Evolutionary conservation across 2,797 vertebrate species (phyloP), one percentile per base, ranked within the genome.

Genomic region (Bradypus variegatus): DNA sequence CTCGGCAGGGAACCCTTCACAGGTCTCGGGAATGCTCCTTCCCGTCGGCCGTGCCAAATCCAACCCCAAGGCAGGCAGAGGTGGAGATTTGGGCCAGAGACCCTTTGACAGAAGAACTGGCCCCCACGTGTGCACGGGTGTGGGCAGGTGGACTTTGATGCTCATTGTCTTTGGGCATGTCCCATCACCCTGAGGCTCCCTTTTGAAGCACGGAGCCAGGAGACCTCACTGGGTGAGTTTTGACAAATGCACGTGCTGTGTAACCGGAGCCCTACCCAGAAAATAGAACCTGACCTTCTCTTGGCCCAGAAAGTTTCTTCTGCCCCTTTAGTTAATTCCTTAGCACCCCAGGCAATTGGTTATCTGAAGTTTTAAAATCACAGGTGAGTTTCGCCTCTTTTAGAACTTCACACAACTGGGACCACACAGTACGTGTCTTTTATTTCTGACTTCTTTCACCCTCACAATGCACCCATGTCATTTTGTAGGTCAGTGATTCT

Each of bases 131-230:
- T 25, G 36, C 27, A 27, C 50, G 21, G n/a, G 25, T 72, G 82
- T 15, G 45, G 33, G 25, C 0, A 1, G 31, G 0, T 31, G 27
- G 81, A 36, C 65, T 3, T 3, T 21, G 1, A 0, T 8, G 33
- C 29, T 2, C 2, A 3, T 31, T 8, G 23, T 19, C 31, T 31
- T 18, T 65, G 58, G 58, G 58, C 21, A 21, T 58, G 7, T 12
- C 16, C 36, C 2, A 0, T 13, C 15, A 27, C 23, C 67, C 45
- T 16, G 48, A 0, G 11, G 19, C 50, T 60, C 0, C 0, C 3
- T n/a, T 70, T 81, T 14, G 48, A 87, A 53, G 50, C n/a, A 15
- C 19, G 50, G 21, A 85, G 21, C 50, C 65, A 31, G 18, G 45
- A 33, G 27, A 7, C 18, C 13, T 53, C 53, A 5, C 48, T 31